Evolutionary conservation across 2,888 invertebrate species (phyloP), one percentile per base, ranked within the genome.

Genomic region (Scaptodrosophila latifasciaeformis): DNA sequence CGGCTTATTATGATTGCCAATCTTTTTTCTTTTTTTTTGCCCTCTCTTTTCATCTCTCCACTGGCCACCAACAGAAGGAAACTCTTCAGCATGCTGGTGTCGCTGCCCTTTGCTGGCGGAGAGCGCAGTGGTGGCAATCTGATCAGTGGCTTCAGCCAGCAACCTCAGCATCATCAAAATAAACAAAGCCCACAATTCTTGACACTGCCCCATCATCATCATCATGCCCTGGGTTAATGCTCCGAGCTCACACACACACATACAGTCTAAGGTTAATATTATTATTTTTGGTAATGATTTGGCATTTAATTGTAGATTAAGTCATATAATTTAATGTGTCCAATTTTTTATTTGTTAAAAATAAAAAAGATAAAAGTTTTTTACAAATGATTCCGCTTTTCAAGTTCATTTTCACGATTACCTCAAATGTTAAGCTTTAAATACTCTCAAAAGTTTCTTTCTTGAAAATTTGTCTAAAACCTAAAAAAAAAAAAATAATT

Each of bases 51-150:
- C n/a, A n/a, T n/a, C n/a, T n/a, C n/a, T n/a, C n/a, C n/a, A n/a
- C n/a, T n/a, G 9, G 27, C n/a, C 12, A 1, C 42, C 54, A 46
- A 0, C 50, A 76, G 83, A 65, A 80, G 74, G 53, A 76, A 78
- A 52, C 68, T 83, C 31, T 71, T 82, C 44, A 69, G 67, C 56
- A 77, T 82, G 75, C 58, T 83, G 62, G 65, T 76, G 48, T 79
- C 80, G 30, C 65, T 83, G 62, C 76, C 82, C 54, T 77, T 81
- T 65, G 61, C 64, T 46, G 53, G 57, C 56, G n/a, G n/a, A n/a
- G 50, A 65, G 59, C 69, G 63, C 61, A 45, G 50, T 37, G 40
- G 39, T 42, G 37, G 45, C 31, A 54, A 57, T n/a, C n/a, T 42
- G 66, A 54, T 42, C 63, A 66, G 39, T 62, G 65, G 35, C 62